Evolutionary conservation across 2,888 invertebrate species (phyloP).

Genomic region (Myopa testacea): DNA sequence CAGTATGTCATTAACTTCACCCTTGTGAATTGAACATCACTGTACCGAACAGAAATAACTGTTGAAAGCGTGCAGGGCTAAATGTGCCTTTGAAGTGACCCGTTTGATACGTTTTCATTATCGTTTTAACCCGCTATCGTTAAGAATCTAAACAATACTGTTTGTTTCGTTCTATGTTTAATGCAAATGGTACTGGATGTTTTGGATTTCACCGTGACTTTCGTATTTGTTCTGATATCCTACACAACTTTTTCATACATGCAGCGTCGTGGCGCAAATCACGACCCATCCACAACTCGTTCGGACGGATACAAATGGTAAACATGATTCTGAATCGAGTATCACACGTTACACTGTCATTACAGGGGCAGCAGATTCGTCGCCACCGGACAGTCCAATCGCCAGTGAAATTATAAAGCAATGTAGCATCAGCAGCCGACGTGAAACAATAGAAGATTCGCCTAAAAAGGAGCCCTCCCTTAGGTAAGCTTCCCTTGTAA

Average conservation of each 20-base stretch:
- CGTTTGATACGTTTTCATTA: too few relatives aligned
- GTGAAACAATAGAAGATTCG: slow-evolving; percentile 64
- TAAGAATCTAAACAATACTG: too few relatives aligned
- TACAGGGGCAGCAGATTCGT: slow-evolving; percentile 72
- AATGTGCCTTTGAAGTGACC: too few relatives aligned
- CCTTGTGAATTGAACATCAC: too few relatives aligned
- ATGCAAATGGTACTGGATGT: too few relatives aligned
- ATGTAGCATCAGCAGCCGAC: slow-evolving; percentile 63
- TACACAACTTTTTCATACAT: slow-evolving; percentile 44
- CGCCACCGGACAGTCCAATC: slow-evolving; percentile 70
- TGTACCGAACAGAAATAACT: too few relatives aligned
- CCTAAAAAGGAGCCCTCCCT: slow-evolving; percentile 66
- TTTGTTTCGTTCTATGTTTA: too few relatives aligned
- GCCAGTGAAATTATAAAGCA: slow-evolving; percentile 64
- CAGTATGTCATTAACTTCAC: too few relatives aligned
- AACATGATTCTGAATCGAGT: slow-evolving; percentile 81
- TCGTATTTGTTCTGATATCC: not conserved
- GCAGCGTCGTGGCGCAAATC: slow-evolving; percentile 73
- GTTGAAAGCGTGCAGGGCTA: too few relatives aligned
- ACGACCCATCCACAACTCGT: slow-evolving; percentile 71
- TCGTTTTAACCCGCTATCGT: too few relatives aligned
- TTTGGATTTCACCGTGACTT: too few relatives aligned
- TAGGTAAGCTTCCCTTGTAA: slow-evolving; percentile 55
- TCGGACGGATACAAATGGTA: slow-evolving; percentile 81
- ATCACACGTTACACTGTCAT: slow-evolving; percentile 59